Percentiles rank a stretch among this genome's conserved stretches.
These are phyloP conservation scores for Phlogophora meticulosa DNA, from an alignment of 2,888 invertebrate species.

Conservation along the genomic window DNA sequence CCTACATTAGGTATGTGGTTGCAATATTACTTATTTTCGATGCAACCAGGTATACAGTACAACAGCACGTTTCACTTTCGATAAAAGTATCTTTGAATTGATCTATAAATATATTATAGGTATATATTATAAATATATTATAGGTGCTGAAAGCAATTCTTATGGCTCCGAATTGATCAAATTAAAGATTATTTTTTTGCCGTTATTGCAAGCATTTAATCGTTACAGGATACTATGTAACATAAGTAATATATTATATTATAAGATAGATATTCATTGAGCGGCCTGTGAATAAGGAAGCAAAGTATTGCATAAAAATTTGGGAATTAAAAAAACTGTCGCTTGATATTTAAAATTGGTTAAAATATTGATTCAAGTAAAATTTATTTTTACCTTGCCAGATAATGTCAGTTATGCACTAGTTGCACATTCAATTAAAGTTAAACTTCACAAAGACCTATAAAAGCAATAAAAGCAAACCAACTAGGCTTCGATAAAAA, in stretches of 20 bases:
- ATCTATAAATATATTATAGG: no score
- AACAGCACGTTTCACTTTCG: conserved; percentile 26
- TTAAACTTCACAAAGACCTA: conserved; percentile 8
- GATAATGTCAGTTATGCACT: conserved; percentile 5
- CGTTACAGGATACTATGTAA: neutral
- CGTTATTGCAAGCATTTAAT: neutral
- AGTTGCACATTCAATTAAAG: conserved; percentile 23
- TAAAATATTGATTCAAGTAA: conserved; percentile 7
- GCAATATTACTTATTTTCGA: conserved; percentile 16
- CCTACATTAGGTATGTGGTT: conserved; percentile 16
- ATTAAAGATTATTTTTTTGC: conserved; percentile 11
- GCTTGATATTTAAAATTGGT: conserved; percentile 1
- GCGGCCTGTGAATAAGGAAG: conserved; percentile 4
- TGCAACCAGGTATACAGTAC: conserved; percentile 4
- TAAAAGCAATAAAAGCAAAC: conserved; percentile 35
- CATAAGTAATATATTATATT: neutral
- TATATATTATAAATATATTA: no score
- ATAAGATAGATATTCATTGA: neutral
- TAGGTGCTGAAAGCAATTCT: conserved; percentile 1
- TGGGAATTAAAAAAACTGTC: neutral
- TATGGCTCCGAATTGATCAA: neutral
- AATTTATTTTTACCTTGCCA: neutral
- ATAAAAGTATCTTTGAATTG: neutral
- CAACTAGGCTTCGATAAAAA: conserved; percentile 25
- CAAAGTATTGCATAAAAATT: neutral